phyloP scores from a whole-genome alignment of 2,113 vertebrate species.

The Phoxinus phoxinus region DNA sequence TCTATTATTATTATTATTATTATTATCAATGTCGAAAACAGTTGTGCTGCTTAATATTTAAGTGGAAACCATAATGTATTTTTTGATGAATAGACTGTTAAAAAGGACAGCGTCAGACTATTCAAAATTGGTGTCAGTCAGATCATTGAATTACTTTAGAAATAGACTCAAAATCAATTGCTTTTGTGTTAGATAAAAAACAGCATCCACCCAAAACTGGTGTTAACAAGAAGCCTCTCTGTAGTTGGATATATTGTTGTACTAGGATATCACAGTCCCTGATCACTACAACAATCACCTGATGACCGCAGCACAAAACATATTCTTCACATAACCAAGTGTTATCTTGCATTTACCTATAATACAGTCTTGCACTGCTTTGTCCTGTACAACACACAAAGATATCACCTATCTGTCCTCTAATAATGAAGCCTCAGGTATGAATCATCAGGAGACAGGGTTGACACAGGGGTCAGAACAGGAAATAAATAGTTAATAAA shows the following conservation, averaged over 20 bases:
- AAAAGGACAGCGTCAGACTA: background rate
- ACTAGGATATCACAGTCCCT: slow-evolving; percentile 23
- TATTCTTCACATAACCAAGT: slow-evolving; percentile 9
- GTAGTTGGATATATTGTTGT: slow-evolving; percentile 20
- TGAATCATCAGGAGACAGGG: slow-evolving; percentile 8
- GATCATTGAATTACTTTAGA: background rate
- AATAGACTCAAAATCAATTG: background rate
- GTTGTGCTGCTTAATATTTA: too few species aligned
- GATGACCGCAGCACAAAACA: slow-evolving; percentile 2
- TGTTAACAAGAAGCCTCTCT: slow-evolving; percentile 2
- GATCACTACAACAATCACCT: background rate
- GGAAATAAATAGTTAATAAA: slow-evolving; percentile 3
- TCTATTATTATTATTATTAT: background rate
- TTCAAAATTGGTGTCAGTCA: background rate
- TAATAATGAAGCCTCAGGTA: slow-evolving; percentile 12
- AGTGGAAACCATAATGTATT: too few species aligned
- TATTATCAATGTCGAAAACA: background rate
- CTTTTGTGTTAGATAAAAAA: slow-evolving; percentile 25
- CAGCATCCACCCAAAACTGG: background rate
- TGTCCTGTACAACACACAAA: slow-evolving; percentile 13
- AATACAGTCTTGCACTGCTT: slow-evolving; percentile 8
- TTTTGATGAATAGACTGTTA: too few species aligned
- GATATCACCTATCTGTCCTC: background rate
- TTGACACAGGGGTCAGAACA: slow-evolving; percentile 14
- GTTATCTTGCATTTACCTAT: background rate